These are phyloP conservation scores for Sceloporus undulatus DNA, from an alignment of 2,113 vertebrate species.

Conservation along the genomic window DNA sequence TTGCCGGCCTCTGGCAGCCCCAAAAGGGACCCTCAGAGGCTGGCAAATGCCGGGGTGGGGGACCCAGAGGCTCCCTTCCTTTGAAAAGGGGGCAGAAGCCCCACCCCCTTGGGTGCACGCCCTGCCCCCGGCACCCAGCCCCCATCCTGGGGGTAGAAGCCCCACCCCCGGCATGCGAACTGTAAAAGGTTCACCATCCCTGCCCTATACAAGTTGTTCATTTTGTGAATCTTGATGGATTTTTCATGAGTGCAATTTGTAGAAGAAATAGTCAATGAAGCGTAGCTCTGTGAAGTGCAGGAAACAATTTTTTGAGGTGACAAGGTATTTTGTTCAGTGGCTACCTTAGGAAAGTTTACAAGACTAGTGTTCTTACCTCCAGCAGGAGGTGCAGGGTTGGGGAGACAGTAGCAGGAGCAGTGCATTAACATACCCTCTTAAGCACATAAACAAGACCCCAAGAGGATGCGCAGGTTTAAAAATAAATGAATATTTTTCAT, in stretches of 20 bases:
- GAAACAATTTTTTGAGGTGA: background rate
- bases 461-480: background rate
- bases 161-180: too few relatives aligned
- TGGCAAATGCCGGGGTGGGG: too few relatives aligned
- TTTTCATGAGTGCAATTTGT: background rate
- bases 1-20: too few relatives aligned
- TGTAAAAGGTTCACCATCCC: too few relatives aligned
- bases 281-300: background rate
- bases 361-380: background rate
- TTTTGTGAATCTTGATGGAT: background rate
- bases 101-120: too few relatives aligned
- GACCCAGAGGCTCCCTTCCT: too few relatives aligned
- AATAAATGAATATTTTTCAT: constrained; percentile 21
- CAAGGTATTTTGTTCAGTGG: background rate
- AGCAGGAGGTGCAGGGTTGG: background rate
- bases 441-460: background rate
- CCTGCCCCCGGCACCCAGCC: too few relatives aligned
- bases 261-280: background rate
- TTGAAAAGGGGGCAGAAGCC: too few relatives aligned
- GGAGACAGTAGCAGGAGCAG: background rate
- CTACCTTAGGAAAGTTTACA: background rate
- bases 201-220: background rate
- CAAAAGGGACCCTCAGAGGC: too few relatives aligned
- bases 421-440: background rate
- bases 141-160: too few relatives aligned